Evolutionary conservation across 1,140 invertebrate genomes (phyloP), one percentile per base, ranked within the genome.

Genomic region (Tetragnatha versicolor): DNA sequence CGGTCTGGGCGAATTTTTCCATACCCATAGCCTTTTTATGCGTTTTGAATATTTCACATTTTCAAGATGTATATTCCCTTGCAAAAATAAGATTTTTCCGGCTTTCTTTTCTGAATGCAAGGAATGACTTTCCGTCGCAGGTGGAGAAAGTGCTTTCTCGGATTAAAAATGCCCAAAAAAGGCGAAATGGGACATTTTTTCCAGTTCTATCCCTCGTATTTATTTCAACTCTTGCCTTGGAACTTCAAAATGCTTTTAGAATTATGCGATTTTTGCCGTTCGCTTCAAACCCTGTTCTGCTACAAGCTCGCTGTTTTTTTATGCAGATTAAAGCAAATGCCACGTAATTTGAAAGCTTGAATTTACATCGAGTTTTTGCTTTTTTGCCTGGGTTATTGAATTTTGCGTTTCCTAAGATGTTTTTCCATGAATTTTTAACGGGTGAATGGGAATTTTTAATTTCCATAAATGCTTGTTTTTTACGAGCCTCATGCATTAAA

Each of bases 101-200:
- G n/a, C 42, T 65, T 45, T 27, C 20, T 42, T 12, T 47, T 20
- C 27, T 12, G 61, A 42, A 39, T 65, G 10, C 61, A 22, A 14
- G 33, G 61, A 42, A 65, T 27, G 42, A 42, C 61, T 63, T 14
- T 42, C 37, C 29, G 61, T 65, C 37, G 39, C 17, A 65, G 61
- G 61, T 42, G 37, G 35, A 29, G 61, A 65, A 65, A 65, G 61
- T 65, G 61, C 61, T 31, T 65, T 65, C 42, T 39, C 20, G 61
- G 61, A 65, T 65, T 65, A 53, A 65, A 65, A 65, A 65, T 61
- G 20, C 22, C 14, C 17, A 33, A 61, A 61, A 47, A 47, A 61
- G 33, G 17, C 29, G n/a, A 37, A 61, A 61, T 10, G n/a, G 29
- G 29, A 61, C 33, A 35, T 61, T 61, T 61, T 61, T 61, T n/a